Evolutionary conservation across 2,113 vertebrate genomes (phyloP).

Genomic region (Corvus cornix): DNA sequence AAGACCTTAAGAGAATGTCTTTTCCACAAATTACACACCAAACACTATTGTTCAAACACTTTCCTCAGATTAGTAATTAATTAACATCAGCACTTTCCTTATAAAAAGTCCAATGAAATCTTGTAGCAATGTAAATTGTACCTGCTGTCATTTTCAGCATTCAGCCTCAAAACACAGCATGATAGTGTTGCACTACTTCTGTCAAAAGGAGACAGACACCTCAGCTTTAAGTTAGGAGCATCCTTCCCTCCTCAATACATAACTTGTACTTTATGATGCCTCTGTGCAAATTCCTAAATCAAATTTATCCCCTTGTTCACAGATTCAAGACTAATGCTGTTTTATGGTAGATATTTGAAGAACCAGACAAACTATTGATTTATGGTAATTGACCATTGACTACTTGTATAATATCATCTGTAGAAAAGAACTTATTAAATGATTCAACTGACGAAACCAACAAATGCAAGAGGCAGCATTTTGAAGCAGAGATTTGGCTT

Average conservation of each 20-base stretch:
- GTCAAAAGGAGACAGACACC: background rate
- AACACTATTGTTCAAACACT: background rate
- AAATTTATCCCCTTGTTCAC: background rate
- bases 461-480: slow-evolving; percentile 25
- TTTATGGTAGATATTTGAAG: background rate
- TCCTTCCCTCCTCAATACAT: background rate
- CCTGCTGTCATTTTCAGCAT: background rate
- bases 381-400: slow-evolving; percentile 20
- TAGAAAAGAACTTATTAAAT: slow-evolving; percentile 28
- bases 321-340: background rate
- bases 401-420: slow-evolving; percentile 6
- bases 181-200: background rate
- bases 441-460: slow-evolving; percentile 23
- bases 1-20: background rate
- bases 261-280: background rate
- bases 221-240: background rate
- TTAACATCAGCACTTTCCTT: background rate
- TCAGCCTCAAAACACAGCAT: background rate
- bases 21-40: background rate
- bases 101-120: background rate
- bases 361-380: slow-evolving; percentile 45
- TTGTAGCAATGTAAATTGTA: background rate
- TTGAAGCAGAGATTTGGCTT: background rate
- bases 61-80: background rate
- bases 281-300: background rate